Conservation (phyloP, 2,797 vertebrate genomes). For the Anabacerthia variegaticeps region DNA sequence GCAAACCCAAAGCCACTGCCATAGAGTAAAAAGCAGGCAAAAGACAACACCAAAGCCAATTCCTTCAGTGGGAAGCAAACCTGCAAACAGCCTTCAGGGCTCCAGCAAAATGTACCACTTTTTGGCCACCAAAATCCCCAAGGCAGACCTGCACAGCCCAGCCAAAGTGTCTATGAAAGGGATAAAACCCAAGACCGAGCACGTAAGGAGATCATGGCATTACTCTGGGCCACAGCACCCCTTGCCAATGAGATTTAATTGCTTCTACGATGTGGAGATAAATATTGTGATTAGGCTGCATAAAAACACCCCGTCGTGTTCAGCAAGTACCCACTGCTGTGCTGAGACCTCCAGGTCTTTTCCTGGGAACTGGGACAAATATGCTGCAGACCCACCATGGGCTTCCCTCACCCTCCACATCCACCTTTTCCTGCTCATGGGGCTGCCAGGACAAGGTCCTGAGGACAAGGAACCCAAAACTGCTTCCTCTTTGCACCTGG, state of each 20-base stretch:
- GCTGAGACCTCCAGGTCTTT: not conserved
- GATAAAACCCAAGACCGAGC: not conserved
- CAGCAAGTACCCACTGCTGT: not conserved
- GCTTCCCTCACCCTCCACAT: not conserved
- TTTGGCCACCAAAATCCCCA: not conserved
- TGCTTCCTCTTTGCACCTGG: not conserved
- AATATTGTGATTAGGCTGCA: not conserved
- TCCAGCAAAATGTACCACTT: fast-evolving
- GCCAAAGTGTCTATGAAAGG: fast-evolving
- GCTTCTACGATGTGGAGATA: not conserved
- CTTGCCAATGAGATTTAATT: not conserved
- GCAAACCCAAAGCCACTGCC: not conserved
- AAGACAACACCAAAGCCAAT: fast-evolving
- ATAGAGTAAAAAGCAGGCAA: not conserved
- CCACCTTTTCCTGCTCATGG: not conserved
- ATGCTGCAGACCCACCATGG: fast-evolving
- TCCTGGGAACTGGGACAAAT: not conserved
- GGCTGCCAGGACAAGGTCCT: not conserved
- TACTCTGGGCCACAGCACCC: not conserved
- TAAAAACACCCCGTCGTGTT: fast-evolving
- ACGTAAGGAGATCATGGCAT: fast-evolving
- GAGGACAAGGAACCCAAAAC: not conserved
- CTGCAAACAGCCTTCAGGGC: not conserved
- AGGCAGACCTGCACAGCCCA: not conserved
- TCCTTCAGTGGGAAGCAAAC: fast-evolving